Base-by-base conservation (phyloP, 2,888 invertebrate genomes). In the Epistrophe grossulariae region DNA sequence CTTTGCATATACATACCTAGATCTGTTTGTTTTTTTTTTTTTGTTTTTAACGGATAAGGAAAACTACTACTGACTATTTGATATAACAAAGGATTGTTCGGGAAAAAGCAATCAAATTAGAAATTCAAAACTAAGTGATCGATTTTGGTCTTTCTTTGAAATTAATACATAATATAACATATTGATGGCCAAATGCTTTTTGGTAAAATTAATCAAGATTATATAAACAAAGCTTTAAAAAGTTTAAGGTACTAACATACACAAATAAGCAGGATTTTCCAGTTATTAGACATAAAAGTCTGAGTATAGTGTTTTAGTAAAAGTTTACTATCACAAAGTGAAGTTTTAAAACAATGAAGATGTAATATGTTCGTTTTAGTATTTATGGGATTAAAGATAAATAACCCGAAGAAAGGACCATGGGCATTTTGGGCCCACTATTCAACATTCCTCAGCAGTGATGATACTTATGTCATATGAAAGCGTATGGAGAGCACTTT, bases 1-100 rank as follows among this genome's bases (percentile, higher is more conserved):
- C 64, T 64, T 48, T 64, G 45, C 64, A 64, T 45, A 64, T 45
- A 43, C 52, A 64, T 45, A 43, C 52, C 11, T 64, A 13, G 28
- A 28, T 64, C 13, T 60, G n/a, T 24, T 19, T 24, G 24, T 31
- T 31, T 31, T 31, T 31, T 31, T 31, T 31, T 9, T 43, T 24
- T 15, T 6, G 15, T 62, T 38, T 11, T 43, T 13, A 17, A 24
- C 17, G 15, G 35, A 24, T 43, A 62, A 43, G 62, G 17, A 62
- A 62, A 62, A 62, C n/a, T n/a, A 43, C 10, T 38, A 43, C 13
- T 62, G 4, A 24, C 13, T 24, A 24, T 43, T 62, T 19, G 40
- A 40, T 19, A 40, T 19, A 60, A 40, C 40, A 60, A 60, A 60
- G 15, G n/a, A 43, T 15, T 43, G 4, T 28, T 15, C 19, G 11